Base-by-base conservation (phyloP, 1,140 invertebrate genomes). In the Dendrolimus punctatus region DNA sequence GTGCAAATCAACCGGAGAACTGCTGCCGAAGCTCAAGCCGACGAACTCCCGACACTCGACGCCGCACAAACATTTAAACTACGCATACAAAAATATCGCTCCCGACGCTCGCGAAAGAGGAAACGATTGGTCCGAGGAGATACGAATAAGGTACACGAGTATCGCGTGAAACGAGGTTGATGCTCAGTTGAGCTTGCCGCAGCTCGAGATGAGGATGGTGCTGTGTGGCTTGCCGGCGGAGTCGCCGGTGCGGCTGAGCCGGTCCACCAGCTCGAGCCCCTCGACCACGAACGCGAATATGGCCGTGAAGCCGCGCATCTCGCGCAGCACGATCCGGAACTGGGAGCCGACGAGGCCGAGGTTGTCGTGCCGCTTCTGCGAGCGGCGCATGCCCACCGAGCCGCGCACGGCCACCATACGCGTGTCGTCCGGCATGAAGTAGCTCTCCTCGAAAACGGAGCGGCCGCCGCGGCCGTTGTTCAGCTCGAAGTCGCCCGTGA, bases 201-300 rank as follows among this genome's bases (percentile, higher is more conserved):
- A 95, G 80, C 91, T 92, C 9, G 91, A 89, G 67, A 95, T 94
- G 57, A 92, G 75, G 69, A 94, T 92, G 66, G 89, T 91, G 80
- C 92, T 92, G 40, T 91, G 92, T 36, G 94, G 93, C 76, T 94
- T 94, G 42, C 94, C 94, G 43, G 91, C 90, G 51, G 91, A 90
- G 78, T 95, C 93, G 51, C 93, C 93, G 58, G 90, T 92, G 53
- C 92, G 91, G 46, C 93, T 93, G 62, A 95, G 93, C 68, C 92
- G 93, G 69, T 95, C 94, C 37, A 95, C 91, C 40, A 95, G 80
- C 67, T 95, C 94, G 39, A 96, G 87, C 2, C 94, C 94, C 67
- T 95, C 93, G 46, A 95, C 90, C 5, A 96, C 93, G 73, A 92
- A 92, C 5, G 92, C 94, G 71, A 96, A 95, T 53, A 96, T 95